A percentile compares a stretch with the other conserved stretches of the same genome.
Conservation (phyloP, 2,797 vertebrate species). For the Syngnathus acus region DNA sequence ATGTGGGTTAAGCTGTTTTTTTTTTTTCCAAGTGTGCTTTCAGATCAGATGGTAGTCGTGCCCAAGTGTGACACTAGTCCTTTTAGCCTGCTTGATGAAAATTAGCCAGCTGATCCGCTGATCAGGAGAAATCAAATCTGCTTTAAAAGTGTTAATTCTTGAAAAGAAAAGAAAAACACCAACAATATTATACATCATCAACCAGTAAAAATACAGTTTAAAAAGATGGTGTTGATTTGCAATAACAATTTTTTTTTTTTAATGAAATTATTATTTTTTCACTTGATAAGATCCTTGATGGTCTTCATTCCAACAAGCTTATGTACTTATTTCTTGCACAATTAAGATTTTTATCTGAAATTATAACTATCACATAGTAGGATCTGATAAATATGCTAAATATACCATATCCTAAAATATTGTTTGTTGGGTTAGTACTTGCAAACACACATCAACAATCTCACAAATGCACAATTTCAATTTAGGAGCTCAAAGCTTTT, state of each 20-base stretch:
- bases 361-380: too few species aligned
- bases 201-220: neutral
- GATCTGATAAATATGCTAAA: too few species aligned
- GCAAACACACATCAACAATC: neutral
- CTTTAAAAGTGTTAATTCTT: conserved; percentile 6
- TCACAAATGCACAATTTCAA: neutral
- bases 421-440: neutral
- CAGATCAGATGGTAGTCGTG: conserved; percentile 18
- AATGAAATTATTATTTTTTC: neutral
- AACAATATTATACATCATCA: neutral
- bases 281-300: too few species aligned
- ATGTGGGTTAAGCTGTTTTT: neutral
- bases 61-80: conserved; percentile 16
- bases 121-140: conserved; percentile 21
- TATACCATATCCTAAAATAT: neutral
- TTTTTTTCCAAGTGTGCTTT: conserved; percentile 5
- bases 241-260: neutral
- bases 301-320: neutral
- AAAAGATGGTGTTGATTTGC: conserved; percentile 1
- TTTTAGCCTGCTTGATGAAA: conserved; percentile 37
- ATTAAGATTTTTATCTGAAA: too few species aligned
- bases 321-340: too few species aligned
- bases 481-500: neutral
- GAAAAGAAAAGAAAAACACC: neutral
- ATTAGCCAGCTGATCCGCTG: conserved; percentile 33